Evolutionary conservation across 2,113 vertebrate genomes (phyloP), one percentile per base, ranked within the genome.

Genomic region (Rostratula benghalensis): DNA sequence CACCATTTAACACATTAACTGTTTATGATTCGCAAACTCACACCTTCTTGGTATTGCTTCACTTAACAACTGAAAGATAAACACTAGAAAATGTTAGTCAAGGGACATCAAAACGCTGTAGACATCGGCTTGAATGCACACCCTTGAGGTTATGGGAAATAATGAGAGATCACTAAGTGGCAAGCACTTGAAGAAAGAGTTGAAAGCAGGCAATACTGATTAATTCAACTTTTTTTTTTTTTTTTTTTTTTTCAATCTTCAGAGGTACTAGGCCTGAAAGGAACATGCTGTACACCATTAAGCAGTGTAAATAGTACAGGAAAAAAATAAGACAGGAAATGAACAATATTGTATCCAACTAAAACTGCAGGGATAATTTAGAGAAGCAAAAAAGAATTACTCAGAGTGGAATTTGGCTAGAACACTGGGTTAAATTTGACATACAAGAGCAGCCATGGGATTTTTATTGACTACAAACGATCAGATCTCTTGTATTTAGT

Each of bases 361-460:
- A 95, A 97, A 97, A 97, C 95, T 96, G 87, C 77, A 95, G 94
- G 96, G 93, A 94, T 95, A 96, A 95, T 96, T 97, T 91, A 96
- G 95, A 95, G 93, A 94, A 84, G 94, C 65, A 94, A 96, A 95
- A 81, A 94, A 87, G 94, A 97, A 97, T 96, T 96, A 97, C 95
- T 97, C 95, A 97, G 94, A 97, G 73, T 91, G 95, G 94, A 97
- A 97, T 91, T 96, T 96, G 96, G 96, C 96, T 94, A 94, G 96
- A 94, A 95, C 89, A 45, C 60, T 89, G 83, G 83, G 89, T 97
- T 96, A 96, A 95, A 93, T 93, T 41, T 95, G 86, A 97, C 90
- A 94, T 96, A 86, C 86, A 94, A 89, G 80, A 90, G 65, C 83
- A 95, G 95, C 95, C 86, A 95, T 89, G 93, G 69, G 94, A 94